Base-by-base conservation (phyloP, 2,113 vertebrate genomes). In the Sterrhoptilus dennistouni region DNA sequence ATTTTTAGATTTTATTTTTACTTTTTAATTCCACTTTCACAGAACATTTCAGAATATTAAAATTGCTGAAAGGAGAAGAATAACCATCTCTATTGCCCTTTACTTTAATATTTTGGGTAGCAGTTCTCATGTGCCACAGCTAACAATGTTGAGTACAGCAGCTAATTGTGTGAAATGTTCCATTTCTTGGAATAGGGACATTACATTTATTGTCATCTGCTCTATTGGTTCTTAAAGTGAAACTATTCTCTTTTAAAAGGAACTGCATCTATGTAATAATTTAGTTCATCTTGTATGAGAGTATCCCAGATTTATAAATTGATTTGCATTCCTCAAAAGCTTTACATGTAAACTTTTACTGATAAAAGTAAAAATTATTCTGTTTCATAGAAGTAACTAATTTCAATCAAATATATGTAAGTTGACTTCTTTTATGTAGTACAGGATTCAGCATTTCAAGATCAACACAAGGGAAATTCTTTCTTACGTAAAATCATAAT, bases 141-240 rank as follows among this genome's bases (percentile, higher is more conserved):
- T 87, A 71, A 59, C 31, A 77, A 68, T 49, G 44, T 68, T 85
- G 27, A 90, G 52, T 81, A 71, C 36, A 68, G 61, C 14, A 74
- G 33, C 27, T 94, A 93, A 90, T 76, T 77, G 38, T 63, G 76
- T 88, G 42, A 86, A 95, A 86, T 74, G 68, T 83, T 83, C 79
- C 24, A 63, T 86, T 90, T 89, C 52, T 89, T 86, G 29, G 23
- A 88, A 90, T 66, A 74, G 45, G 24, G 38, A 68, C 50, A n/a
- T 83, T 90, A 45, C 44, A 74, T 86, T 86, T 95, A 94, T 89
- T 81, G 63, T 89, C 35, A 81, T 70, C 33, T 93, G 42, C 71
- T 88, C 56, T 79, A 29, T 1, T 86, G 38, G 35, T 19, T 78
- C 33, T 65, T 77, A 25, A 85, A 83, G 75, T 61, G 36, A 88